Evolutionary conservation across 2,797 vertebrate species (phyloP).

Genomic region (Perdix hodgsoniae): DNA sequence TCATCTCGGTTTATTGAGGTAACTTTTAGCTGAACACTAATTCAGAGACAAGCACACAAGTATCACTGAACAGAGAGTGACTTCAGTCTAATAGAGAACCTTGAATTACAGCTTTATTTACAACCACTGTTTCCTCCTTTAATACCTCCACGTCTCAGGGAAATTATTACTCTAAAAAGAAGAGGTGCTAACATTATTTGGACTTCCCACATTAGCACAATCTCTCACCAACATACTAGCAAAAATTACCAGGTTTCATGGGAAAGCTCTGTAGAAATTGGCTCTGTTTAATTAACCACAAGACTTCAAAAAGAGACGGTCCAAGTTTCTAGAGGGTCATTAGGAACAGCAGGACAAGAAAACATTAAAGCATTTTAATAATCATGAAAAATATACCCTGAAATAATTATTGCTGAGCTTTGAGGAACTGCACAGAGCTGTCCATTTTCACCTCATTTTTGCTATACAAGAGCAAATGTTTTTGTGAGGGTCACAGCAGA

Average conservation of each 20-base stretch:
- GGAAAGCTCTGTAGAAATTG: neutral
- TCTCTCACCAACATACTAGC: neutral
- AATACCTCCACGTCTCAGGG: neutral
- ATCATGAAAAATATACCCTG: neutral
- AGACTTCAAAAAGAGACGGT: slow-evolving; percentile 35
- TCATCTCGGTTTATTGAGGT: slow-evolving; percentile 71
- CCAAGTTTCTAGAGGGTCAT: slow-evolving; percentile 32
- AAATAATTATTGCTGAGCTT: neutral
- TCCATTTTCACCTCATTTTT: neutral
- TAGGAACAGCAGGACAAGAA: slow-evolving; percentile 50
- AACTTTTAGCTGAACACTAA: slow-evolving; percentile 65
- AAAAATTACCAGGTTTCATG: neutral
- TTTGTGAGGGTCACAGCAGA: neutral
- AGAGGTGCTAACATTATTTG: neutral
- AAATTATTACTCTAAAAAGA: neutral
- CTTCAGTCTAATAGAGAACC: neutral
- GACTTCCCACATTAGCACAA: neutral
- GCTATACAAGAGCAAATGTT: neutral
- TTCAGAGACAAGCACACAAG: neutral
- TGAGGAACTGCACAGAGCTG: neutral
- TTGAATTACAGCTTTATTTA: neutral
- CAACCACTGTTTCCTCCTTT: neutral
- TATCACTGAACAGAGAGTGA: neutral
- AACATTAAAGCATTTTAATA: slow-evolving; percentile 26
- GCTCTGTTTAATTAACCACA: slow-evolving; percentile 25